Evolutionary conservation across 1,140 invertebrate genomes (phyloP).

Genomic region (Hermatobates lingyangjiaoensis): DNA sequence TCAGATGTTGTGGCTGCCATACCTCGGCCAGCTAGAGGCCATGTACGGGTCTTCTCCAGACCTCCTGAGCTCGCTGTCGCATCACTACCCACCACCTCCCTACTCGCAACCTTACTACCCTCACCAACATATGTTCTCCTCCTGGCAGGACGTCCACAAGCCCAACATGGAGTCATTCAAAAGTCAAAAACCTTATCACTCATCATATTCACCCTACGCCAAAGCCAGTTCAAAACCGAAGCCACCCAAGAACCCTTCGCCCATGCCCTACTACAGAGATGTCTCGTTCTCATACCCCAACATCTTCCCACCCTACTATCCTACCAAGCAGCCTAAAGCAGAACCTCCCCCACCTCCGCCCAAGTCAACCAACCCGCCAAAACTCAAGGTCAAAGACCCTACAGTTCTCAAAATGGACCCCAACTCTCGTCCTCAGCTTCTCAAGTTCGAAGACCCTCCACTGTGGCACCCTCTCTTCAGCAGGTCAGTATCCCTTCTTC

Average conservation of each 20-base stretch:
- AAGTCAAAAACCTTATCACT: background rate
- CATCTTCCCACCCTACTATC: background rate
- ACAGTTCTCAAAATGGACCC: slow-evolving; percentile 27
- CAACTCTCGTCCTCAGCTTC: slow-evolving; percentile 17
- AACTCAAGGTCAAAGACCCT: slow-evolving; percentile 26
- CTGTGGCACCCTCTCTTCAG: slow-evolving; percentile 50
- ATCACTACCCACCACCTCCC: slow-evolving; percentile 6
- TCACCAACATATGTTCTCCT: background rate
- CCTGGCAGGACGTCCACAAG: slow-evolving; percentile 1
- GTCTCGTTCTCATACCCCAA: background rate
- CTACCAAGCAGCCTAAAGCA: background rate
- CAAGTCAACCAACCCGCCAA: slow-evolving; percentile 18
- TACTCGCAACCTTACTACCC: background rate
- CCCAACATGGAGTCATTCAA: slow-evolving; percentile 1
- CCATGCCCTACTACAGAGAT: slow-evolving; percentile 6
- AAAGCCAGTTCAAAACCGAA: slow-evolving; percentile 11
- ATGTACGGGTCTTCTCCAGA: slow-evolving; percentile 22
- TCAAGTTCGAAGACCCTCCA: slow-evolving; percentile 26
- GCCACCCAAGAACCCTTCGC: slow-evolving; percentile 10
- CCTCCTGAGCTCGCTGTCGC: slow-evolving; percentile 11
- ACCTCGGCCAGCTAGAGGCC: slow-evolving; percentile 37
- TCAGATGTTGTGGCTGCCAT: slow-evolving; percentile 48
- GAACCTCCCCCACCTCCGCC: background rate
- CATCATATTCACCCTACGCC: slow-evolving; percentile 5
- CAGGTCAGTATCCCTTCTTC: slow-evolving; percentile 30